Percentiles rank a stretch among this genome's conserved stretches.
Evolutionary conservation across 2,888 invertebrate species (phyloP).

Genomic region (Subacronicta megacephala): DNA sequence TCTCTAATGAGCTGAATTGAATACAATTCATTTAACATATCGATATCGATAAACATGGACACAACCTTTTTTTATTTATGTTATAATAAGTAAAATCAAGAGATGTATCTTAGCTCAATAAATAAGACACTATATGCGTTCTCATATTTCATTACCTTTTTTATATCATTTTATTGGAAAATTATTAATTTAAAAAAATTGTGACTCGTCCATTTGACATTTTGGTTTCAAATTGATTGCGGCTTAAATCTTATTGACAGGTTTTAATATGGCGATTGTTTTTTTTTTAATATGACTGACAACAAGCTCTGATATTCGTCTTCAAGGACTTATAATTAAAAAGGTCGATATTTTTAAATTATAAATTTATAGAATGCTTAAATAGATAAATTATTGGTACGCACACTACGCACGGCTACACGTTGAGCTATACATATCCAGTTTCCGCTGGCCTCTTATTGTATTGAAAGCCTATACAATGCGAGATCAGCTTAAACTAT

Average conservation of each 20-base stretch:
- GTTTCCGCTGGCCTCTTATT: no score
- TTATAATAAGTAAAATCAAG: slow-evolving; percentile 28
- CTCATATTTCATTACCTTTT: slow-evolving; percentile 45
- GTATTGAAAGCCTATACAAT: no score
- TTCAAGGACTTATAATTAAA: not conserved
- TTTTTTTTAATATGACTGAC: slow-evolving; percentile 20
- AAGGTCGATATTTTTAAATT: no score
- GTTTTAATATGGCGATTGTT: slow-evolving; percentile 24
- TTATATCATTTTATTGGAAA: slow-evolving; percentile 24
- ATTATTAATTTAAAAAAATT: slow-evolving; percentile 23
- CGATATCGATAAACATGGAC: slow-evolving; percentile 40
- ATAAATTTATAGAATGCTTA: no score
- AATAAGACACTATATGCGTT: slow-evolving; percentile 21
- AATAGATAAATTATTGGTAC: no score
- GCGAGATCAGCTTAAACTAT: no score
- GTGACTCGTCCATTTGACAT: slow-evolving; percentile 39
- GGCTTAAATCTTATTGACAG: slow-evolving; percentile 31
- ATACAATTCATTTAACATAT: slow-evolving; percentile 4
- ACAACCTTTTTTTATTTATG: slow-evolving; percentile 14
- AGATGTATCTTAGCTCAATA: slow-evolving; percentile 29
- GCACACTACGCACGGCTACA: no score
- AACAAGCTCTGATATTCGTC: not conserved
- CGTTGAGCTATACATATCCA: no score
- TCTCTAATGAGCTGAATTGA: no score
- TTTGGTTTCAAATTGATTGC: slow-evolving; percentile 40